Base-by-base conservation (phyloP, 1,140 invertebrate species). In the Oryctes rhinoceros region DNA sequence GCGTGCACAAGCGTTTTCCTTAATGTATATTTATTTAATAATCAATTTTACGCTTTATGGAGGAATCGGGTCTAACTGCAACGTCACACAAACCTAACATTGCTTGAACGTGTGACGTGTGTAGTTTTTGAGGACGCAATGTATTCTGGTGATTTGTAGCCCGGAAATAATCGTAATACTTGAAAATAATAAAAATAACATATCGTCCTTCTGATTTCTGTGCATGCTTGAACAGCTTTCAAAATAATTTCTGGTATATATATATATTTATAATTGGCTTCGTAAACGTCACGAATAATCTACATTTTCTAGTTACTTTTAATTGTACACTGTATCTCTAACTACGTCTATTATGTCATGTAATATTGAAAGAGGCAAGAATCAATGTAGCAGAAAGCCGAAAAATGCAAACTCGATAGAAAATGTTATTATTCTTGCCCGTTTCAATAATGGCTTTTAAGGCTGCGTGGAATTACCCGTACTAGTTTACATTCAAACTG, bases 1-100 rank as follows among this genome's bases (percentile, higher is more conserved):
- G 53, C 53, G 65, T 24, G 18, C 20, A 71, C 65, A 9, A 24
- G 65, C 53, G 53, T 62, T 13, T 62, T 62, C 13, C 20, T 18
- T 62, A 71, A 71, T 71, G 65, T 71, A 7, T 71, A 35, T 71
- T 10, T 44, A 44, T 71, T 71, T 37, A 35, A 30, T 30, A 30
- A 44, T 44, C 39, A 30, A 71, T 71, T 2, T 37, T 37, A 71
- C 7, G 65, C 65, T 71, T 65, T 71, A 71, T 24, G 65, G 65
- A 24, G 65, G 65, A 71, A 49, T 49, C 76, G 75, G 74, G 53
- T 59, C 80, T 80, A 80, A 80, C 80, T 80, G 76, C 80, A 78
- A 71, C 65, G 10, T 24, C 24, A 59, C 79, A 59, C 53, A 76
- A 76, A 7, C 75, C 75, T 76, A 76, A 76, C 75, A 76, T 48